phyloP scores from a whole-genome alignment of 1,140 invertebrate genomes.

The Aporrectodea caliginosa region DNA sequence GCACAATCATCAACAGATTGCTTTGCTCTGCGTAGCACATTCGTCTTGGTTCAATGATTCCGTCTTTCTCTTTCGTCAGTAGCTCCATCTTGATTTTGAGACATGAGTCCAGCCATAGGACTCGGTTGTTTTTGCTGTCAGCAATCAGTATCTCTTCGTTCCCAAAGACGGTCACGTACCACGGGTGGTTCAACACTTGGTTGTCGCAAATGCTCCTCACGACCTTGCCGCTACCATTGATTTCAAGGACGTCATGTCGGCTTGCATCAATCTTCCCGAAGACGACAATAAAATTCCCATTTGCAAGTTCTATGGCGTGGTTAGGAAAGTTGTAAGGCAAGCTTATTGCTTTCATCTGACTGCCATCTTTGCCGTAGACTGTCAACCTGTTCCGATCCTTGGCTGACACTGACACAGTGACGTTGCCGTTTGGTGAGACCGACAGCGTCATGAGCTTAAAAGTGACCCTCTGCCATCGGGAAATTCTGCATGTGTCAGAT shows the following conservation, averaged over 20 bases:
- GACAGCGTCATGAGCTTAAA: neutral
- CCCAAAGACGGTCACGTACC: neutral
- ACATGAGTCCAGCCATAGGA: neutral
- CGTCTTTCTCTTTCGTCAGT: neutral
- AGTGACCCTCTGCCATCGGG: neutral
- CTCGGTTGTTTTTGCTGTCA: neutral
- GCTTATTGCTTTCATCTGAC: neutral
- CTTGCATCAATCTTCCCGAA: neutral
- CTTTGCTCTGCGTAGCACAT: neutral
- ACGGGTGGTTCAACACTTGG: neutral
- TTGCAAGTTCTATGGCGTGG: neutral
- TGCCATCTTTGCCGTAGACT: neutral
- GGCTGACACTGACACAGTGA: neutral
- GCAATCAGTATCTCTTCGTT: neutral
- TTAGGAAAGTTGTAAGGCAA: neutral
- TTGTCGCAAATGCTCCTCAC: neutral
- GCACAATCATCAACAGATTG: neutral
- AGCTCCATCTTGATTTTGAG: neutral
- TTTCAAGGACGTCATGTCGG: neutral
- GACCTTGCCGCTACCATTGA: too few relatives aligned
- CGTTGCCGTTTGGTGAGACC: neutral
- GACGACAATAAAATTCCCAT: neutral
- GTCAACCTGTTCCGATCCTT: neutral
- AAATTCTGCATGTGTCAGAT: neutral
- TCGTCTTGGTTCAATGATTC: neutral